Evolutionary conservation across 1,140 invertebrate species (phyloP).

Genomic region (Musca domestica): DNA sequence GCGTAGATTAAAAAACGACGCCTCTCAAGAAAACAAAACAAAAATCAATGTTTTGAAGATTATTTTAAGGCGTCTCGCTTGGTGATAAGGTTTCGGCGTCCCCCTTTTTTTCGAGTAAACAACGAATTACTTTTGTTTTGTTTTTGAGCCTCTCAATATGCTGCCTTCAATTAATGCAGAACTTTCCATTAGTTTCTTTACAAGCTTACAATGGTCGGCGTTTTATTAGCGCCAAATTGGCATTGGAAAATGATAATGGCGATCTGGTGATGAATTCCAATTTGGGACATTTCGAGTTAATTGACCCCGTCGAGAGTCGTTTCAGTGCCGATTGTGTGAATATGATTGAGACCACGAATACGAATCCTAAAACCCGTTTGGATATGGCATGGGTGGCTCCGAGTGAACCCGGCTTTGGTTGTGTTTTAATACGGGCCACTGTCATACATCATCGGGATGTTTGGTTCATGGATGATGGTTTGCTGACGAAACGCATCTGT

Average conservation of each 20-base stretch:
- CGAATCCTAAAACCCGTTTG: conserved; percentile 66
- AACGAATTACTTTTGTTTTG: background rate
- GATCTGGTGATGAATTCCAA: conserved; percentile 41
- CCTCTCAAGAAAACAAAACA: too few species aligned
- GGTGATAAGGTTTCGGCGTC: background rate
- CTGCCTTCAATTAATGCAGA: background rate
- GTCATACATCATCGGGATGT: conserved; percentile 77
- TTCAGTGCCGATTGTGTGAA: conserved; percentile 76
- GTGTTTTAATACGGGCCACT: conserved; percentile 73
- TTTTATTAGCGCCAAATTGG: conserved; percentile 71
- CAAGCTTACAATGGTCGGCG: conserved; percentile 56
- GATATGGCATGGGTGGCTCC: conserved; percentile 80
- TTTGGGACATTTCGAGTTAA: conserved; percentile 62
- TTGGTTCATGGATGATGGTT: conserved; percentile 86
- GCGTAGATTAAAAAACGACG: too few species aligned
- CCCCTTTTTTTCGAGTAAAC: background rate
- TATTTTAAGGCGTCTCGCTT: too few species aligned
- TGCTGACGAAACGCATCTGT: conserved; percentile 74
- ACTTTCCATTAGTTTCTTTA: conserved; percentile 38
- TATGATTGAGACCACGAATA: conserved; percentile 69
- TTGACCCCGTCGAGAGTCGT: conserved; percentile 63
- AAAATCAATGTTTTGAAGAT: too few species aligned
- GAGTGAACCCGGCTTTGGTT: conserved; percentile 65
- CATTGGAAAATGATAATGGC: conserved; percentile 60
- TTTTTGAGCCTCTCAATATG: background rate